Evolutionary conservation across 2,797 vertebrate species (phyloP).

Genomic region (Triplophysa yarkandensis): DNA sequence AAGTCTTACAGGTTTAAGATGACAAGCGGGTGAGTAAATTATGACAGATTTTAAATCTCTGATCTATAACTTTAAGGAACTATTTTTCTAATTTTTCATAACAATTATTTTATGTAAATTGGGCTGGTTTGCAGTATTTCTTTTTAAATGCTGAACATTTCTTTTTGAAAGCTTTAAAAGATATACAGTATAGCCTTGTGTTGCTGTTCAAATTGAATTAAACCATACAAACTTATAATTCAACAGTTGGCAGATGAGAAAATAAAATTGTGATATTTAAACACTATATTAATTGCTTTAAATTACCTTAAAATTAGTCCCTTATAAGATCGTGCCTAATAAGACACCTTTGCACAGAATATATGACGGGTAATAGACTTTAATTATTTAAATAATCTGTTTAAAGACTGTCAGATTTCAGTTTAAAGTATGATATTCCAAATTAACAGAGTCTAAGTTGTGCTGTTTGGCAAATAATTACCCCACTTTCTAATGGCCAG

Average conservation of each 20-base stretch:
- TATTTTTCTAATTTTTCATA: no score
- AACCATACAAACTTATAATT: neutral
- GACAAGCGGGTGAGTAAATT: no score
- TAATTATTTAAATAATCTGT: constrained; percentile 1
- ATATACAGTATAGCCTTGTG: neutral
- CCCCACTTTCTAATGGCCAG: neutral
- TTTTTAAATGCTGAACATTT: no score
- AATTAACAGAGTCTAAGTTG: neutral
- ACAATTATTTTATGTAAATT: no score
- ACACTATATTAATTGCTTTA: neutral
- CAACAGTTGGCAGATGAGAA: neutral
- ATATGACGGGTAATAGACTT: neutral
- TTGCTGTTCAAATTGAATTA: neutral
- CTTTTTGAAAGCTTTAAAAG: no score
- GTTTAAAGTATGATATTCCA: neutral
- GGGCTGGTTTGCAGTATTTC: no score
- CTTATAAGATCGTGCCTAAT: neutral
- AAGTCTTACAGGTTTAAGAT: no score
- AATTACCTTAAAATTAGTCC: neutral
- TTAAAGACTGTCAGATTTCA: neutral
- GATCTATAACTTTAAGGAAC: no score
- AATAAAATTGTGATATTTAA: neutral
- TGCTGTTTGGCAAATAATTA: neutral
- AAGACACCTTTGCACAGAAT: neutral
- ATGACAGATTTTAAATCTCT: no score